Percentiles rank a stretch among this genome's conserved stretches.
These are phyloP conservation scores for Ochotona curzoniae DNA, from an alignment of 2,113 vertebrate species.

Conservation along the genomic window DNA sequence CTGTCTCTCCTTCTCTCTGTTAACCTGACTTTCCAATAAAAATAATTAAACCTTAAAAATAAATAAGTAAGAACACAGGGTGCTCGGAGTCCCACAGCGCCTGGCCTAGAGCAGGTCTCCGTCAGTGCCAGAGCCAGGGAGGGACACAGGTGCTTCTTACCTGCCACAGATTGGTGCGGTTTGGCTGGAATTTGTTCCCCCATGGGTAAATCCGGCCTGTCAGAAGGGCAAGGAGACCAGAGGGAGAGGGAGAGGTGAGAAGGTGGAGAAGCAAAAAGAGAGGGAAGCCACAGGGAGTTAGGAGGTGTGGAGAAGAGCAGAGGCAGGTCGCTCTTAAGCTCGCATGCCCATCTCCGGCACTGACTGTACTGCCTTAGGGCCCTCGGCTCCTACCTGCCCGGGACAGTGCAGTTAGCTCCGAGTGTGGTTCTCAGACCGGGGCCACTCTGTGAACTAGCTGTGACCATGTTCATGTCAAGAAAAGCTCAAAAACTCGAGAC, in stretches of 20 bases:
- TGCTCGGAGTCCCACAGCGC: not conserved
- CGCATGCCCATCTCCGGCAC: not conserved
- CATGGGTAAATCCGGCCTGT: slow-evolving; percentile 94
- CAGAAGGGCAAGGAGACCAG: not conserved
- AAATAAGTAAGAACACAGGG: not conserved
- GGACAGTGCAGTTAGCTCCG: not conserved
- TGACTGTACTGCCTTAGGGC: accelerated
- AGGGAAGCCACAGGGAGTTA: not conserved
- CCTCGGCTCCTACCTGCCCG: not conserved
- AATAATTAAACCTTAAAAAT: too few species aligned
- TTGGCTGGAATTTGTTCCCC: slow-evolving; percentile 95
- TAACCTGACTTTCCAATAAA: too few species aligned
- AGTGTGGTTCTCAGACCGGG: not conserved
- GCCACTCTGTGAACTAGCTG: not conserved
- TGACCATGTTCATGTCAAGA: not conserved
- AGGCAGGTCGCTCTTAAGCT: not conserved
- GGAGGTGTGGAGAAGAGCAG: not conserved
- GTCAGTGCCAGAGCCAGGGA: not conserved
- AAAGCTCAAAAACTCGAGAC: not conserved
- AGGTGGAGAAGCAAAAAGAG: not conserved
- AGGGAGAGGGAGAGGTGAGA: not conserved
- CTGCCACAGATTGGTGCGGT: slow-evolving; percentile 97
- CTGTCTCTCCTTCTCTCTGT: too few species aligned
- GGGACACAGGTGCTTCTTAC: slow-evolving; percentile 80
- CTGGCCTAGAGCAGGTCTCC: not conserved